These are phyloP conservation scores for Drosophila leonis DNA, from an alignment of 2,888 invertebrate species.

Conservation along the genomic window DNA sequence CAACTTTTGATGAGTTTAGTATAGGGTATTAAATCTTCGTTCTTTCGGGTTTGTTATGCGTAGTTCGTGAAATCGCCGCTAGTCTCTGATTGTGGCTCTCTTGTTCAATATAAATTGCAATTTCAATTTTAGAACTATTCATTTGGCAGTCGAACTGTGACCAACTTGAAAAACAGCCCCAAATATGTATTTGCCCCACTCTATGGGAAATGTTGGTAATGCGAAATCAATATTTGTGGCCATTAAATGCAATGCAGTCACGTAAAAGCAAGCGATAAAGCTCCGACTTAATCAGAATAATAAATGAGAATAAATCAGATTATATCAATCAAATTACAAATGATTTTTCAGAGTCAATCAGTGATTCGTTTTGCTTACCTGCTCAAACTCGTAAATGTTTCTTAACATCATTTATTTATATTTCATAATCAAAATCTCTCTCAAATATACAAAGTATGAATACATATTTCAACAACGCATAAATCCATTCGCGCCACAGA, in stretches of 20 bases:
- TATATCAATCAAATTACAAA: slow-evolving; percentile 3
- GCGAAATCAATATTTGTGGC: slow-evolving; percentile 65
- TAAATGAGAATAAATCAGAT: not conserved
- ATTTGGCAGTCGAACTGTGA: slow-evolving; percentile 16
- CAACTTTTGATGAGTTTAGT: not conserved
- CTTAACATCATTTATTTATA: slow-evolving; percentile 2
- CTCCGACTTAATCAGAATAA: not conserved
- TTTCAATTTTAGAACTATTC: slow-evolving; percentile 43
- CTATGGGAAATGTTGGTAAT: slow-evolving; percentile 33
- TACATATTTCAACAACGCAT: slow-evolving; percentile 52
- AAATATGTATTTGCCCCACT: not conserved
- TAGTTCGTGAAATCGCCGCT: not conserved
- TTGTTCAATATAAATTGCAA: slow-evolving; percentile 17
- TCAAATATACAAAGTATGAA: slow-evolving; percentile 38
- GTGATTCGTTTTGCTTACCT: not conserved
- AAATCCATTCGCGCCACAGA: slow-evolving; percentile 54
- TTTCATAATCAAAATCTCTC: slow-evolving; percentile 25
- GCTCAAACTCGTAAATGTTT: not conserved
- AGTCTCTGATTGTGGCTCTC: not conserved
- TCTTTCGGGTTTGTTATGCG: not conserved
- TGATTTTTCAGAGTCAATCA: not conserved
- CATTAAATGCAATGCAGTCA: slow-evolving; percentile 53
- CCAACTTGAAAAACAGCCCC: slow-evolving; percentile 20
- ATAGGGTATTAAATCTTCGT: not conserved
- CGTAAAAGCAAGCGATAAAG: slow-evolving; percentile 29